phyloP scores from a whole-genome alignment of 2,888 invertebrate species.

The Hermaeophaga mercurialis region DNA sequence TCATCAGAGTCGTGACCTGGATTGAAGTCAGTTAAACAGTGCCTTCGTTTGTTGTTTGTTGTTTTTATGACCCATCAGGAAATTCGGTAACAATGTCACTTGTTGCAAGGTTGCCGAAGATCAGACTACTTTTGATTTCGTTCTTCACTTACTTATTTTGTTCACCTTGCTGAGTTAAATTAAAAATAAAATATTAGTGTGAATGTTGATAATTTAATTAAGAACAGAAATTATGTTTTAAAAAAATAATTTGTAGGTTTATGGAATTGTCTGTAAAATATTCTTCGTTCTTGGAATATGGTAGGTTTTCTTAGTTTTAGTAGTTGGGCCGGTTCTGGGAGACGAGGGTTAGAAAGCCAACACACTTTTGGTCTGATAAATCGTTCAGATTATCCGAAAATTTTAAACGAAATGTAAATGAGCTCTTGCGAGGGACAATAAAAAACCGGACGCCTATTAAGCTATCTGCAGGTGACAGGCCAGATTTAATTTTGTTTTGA shows the following conservation, averaged over 20 bases:
- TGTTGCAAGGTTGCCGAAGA: constrained; percentile 21
- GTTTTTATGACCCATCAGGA: constrained; percentile 22
- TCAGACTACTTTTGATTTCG: constrained; percentile 20
- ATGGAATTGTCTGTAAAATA: too few species aligned
- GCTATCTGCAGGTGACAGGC: constrained; percentile 34
- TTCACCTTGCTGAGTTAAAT: constrained; percentile 22
- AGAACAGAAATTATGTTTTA: too few species aligned
- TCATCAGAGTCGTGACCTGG: constrained; percentile 21
- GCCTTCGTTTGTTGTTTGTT: constrained; percentile 10
- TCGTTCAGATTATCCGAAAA: constrained; percentile 36
- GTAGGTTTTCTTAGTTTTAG: too few species aligned
- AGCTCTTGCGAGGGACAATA: constrained; percentile 32
- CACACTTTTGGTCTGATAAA: constrained; percentile 33
- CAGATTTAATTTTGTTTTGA: constrained; percentile 29
- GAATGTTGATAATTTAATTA: too few species aligned
- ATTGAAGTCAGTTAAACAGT: constrained; percentile 3
- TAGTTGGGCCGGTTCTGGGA: constrained; percentile 3
- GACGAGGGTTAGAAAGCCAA: constrained; percentile 17
- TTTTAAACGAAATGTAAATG: constrained; percentile 39
- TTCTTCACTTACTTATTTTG: constrained; percentile 9
- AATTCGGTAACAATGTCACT: constrained; percentile 23
- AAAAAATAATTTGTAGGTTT: too few species aligned
- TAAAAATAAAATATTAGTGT: too few species aligned
- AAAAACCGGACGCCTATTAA: constrained; percentile 35
- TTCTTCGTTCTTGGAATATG: too few species aligned